Base-by-base conservation (phyloP, 2,113 vertebrate genomes). In the Limnothrissa miodon region DNA sequence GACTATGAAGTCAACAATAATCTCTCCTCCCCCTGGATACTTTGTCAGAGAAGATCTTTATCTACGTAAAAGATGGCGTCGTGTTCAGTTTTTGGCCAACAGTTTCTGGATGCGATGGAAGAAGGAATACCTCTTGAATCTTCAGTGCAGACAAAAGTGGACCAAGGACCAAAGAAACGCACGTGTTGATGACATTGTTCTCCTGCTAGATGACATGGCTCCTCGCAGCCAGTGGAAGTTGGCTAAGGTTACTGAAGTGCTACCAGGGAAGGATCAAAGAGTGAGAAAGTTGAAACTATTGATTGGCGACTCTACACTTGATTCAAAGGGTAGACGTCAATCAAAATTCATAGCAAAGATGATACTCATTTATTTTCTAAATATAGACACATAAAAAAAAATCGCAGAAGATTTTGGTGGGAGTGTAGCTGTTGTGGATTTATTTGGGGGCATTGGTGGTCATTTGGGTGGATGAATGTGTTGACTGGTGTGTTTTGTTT, bases 41-140 rank as follows among this genome's bases (percentile, higher is more conserved):
- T 84, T 86, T 44, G 45, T 66, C 39, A 87, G 29, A 8, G 80
- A 87, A 79, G 86, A 90, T 81, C 79, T 87, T 8, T 89, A 84
- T 79, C 83, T 86, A 9, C n/a, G 19, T 7, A 89, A 84, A 23
- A 85, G 81, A 80, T 86, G 84, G 84, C 39, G 78, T 33, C 86
- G 78, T 48, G 85, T 88, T 11, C 84, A 89, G 15, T 82, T 82
- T 46, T 29, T 88, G 19, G 19, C 70, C 4, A 85, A 88, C 84
- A 46, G 88, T 5, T 86, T 89, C 19, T 88, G 85, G 85, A 80
- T n/a, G 6, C 83, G 79, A 39, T 89, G 85, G 88, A 19, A 44
- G n/a, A 66, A 78, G 42, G 81, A 82, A 5, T 70, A 45, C 45
- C 62, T 82, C 9, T 46, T 84, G 11, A 87, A 81, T 83, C 29